Percentiles rank a stretch among this genome's conserved stretches.
These are phyloP conservation scores for Dryomyza anilis DNA, from an alignment of 2,888 invertebrate genomes.

Conservation along the genomic window DNA sequence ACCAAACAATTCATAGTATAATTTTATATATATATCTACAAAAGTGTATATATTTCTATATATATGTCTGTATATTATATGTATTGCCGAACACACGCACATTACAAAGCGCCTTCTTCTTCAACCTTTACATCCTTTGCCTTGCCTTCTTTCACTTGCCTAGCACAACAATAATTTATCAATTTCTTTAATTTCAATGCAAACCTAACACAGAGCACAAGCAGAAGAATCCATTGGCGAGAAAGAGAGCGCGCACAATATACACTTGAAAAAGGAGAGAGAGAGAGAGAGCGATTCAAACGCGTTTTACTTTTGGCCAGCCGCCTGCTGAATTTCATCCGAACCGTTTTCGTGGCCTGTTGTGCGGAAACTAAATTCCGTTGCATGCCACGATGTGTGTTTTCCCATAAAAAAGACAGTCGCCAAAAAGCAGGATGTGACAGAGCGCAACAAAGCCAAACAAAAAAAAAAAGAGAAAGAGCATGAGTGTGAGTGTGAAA, in stretches of 20 bases:
- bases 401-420: not conserved
- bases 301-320: slow-evolving; percentile 36
- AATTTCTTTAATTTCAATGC: no score
- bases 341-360: slow-evolving; percentile 42
- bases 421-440: not conserved
- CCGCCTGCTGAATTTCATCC: slow-evolving; percentile 31
- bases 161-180: not conserved
- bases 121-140: slow-evolving; percentile 37
- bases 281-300: not conserved
- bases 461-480: not conserved
- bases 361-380: slow-evolving; percentile 45
- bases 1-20: no score
- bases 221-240: not conserved
- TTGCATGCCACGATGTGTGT: slow-evolving; percentile 16
- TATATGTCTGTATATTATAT: no score
- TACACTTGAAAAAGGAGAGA: no score
- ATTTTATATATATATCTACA: no score
- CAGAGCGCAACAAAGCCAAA: not conserved
- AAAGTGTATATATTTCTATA: no score
- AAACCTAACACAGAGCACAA: not conserved
- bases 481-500: not conserved
- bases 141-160: not conserved
- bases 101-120: slow-evolving; percentile 1
- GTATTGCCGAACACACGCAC: no score
- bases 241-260: not conserved